These are phyloP conservation scores for Bungarus multicinctus DNA, from an alignment of 2,113 vertebrate genomes.

Conservation along the genomic window DNA sequence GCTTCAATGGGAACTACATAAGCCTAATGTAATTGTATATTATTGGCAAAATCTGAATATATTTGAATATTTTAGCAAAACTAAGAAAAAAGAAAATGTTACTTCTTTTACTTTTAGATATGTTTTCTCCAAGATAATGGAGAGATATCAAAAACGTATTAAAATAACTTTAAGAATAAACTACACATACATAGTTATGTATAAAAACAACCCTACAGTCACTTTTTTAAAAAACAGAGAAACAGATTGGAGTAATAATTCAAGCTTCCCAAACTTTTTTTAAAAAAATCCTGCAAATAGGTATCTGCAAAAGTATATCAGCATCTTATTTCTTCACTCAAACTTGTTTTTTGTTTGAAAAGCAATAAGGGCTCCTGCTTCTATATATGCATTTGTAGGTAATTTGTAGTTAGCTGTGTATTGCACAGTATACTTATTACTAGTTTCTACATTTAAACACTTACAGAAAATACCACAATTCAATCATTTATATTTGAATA, in stretches of 20 bases:
- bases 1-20: neutral
- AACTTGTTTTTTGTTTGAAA: neutral
- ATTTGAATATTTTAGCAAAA: neutral
- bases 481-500: slow-evolving; percentile 44
- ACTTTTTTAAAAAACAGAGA: neutral
- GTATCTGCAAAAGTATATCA: neutral
- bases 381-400: neutral
- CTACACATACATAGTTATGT: neutral
- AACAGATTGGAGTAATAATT: neutral
- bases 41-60: neutral
- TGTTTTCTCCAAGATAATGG: neutral
- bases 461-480: slow-evolving; percentile 39
- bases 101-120: slow-evolving; percentile 3
- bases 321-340: neutral
- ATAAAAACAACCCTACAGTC: neutral
- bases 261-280: neutral
- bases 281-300: neutral
- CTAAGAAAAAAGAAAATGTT: neutral
- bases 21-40: neutral
- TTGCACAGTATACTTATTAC: slow-evolving; percentile 23
- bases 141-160: neutral
- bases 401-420: slow-evolving; percentile 1
- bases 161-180: slow-evolving; percentile 7
- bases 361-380: neutral
- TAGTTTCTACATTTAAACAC: slow-evolving; percentile 35